phyloP scores from a whole-genome alignment of 2,113 vertebrate genomes.

The Anhinga anhinga region DNA sequence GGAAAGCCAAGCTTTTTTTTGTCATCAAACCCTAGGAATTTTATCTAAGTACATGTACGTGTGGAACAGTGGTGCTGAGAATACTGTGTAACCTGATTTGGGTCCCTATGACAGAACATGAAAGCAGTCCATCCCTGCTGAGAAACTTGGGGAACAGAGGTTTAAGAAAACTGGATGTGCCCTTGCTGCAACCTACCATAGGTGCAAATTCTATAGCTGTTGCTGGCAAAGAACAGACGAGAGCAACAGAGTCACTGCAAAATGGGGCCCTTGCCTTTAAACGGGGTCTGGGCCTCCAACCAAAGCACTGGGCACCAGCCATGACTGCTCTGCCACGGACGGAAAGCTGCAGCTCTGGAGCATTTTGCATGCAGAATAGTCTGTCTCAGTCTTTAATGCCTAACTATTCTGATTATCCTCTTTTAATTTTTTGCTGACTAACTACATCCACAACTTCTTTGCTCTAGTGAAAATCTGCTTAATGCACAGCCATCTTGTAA shows the following conservation, averaged over 20 bases:
- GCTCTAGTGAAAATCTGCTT: neutral
- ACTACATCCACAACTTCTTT: neutral
- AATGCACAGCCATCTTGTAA: neutral
- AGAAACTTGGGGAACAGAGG: neutral
- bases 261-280: neutral
- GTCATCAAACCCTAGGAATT: neutral
- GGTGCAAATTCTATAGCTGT: neutral
- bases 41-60: fast-evolving
- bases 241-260: neutral
- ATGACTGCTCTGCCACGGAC: fast-evolving
- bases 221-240: fast-evolving
- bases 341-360: neutral
- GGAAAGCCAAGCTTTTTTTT: neutral
- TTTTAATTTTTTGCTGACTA: constrained; percentile 30
- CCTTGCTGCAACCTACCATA: neutral
- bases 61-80: neutral
- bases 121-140: fast-evolving
- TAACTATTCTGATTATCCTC: neutral
- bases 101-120: neutral
- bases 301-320: neutral
- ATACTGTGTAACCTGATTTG: neutral
- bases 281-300: neutral
- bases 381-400: neutral
- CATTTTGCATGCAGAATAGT: neutral
- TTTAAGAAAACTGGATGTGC: neutral